Percentiles rank a stretch among this genome's conserved stretches.
Evolutionary conservation across 2,888 invertebrate genomes (phyloP).

Genomic region (Catonia carolina): DNA sequence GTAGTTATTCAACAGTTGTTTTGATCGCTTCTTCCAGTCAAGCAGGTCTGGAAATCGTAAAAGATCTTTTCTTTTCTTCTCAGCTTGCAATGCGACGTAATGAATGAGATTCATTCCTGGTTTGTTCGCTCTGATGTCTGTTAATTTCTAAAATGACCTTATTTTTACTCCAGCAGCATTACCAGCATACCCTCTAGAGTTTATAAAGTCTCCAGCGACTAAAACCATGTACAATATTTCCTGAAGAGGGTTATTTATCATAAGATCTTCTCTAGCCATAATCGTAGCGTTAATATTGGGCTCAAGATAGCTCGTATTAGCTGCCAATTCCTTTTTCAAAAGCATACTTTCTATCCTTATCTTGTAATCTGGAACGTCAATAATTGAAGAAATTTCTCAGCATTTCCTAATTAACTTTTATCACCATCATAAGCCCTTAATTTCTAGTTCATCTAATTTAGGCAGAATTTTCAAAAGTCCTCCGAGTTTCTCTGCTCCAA

Average conservation of each 20-base stretch:
- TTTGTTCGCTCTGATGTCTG: constrained; percentile 93
- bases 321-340: constrained; percentile 86
- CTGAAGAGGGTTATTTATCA: constrained; percentile 62
- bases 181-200: constrained; percentile 92
- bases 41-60: constrained; percentile 76
- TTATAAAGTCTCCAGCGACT: constrained; percentile 94
- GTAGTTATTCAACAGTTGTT: constrained; percentile 82
- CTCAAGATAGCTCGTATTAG: constrained; percentile 83
- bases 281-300: constrained; percentile 89
- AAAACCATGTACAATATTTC: constrained; percentile 90
- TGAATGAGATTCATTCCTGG: constrained; percentile 94
- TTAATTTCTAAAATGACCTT: constrained; percentile 84
- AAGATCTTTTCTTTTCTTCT: constrained; percentile 75
- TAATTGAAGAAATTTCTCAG: constrained; percentile 86
- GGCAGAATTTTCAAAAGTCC: constrained; percentile 90
- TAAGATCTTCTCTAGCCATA: constrained; percentile 74
- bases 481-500: constrained; percentile 84
- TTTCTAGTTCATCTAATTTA: constrained; percentile 87
- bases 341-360: constrained; percentile 92
- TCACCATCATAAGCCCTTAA: constrained; percentile 84
- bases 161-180: constrained; percentile 96
- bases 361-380: constrained; percentile 82
- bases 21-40: constrained; percentile 86
- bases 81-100: constrained; percentile 91
- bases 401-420: constrained; percentile 76